Conservation (phyloP, 2,888 invertebrate genomes). For the Hyposoter didymator region DNA sequence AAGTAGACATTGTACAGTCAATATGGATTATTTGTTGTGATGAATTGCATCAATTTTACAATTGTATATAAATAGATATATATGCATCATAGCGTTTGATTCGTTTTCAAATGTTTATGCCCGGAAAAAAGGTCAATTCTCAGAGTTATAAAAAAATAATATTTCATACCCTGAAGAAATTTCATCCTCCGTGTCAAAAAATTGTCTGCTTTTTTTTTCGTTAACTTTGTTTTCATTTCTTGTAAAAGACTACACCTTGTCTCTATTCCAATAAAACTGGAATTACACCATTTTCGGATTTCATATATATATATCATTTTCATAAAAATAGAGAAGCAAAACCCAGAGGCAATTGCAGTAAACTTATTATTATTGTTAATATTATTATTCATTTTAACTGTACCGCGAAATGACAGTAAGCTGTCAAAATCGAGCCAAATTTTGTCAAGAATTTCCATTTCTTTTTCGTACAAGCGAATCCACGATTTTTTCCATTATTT, state of each 20-base stretch:
- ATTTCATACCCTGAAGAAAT: constrained; percentile 67
- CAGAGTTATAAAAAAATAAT: constrained; percentile 78
- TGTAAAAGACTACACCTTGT: constrained; percentile 80
- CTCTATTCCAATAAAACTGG: constrained; percentile 83
- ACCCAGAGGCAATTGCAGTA: constrained; percentile 80
- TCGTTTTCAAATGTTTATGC: constrained; percentile 65
- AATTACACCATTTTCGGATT: constrained; percentile 75
- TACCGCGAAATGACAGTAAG: constrained; percentile 56
- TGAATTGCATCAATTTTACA: not conserved
- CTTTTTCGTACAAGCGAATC: not conserved
- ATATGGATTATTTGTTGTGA: not conserved
- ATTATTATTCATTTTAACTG: constrained; percentile 35
- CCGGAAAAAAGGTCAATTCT: constrained; percentile 70
- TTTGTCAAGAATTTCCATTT: constrained; percentile 43
- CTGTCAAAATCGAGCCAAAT: constrained; percentile 52
- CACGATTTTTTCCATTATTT: not conserved
- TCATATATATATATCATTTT: constrained; percentile 76
- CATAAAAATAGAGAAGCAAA: constrained; percentile 80
- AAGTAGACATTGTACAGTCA: not conserved
- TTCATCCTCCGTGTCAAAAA: constrained; percentile 40
- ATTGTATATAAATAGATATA: constrained; percentile 30
- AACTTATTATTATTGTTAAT: constrained; percentile 56
- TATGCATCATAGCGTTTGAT: constrained; percentile 27
- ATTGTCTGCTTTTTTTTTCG: constrained; percentile 24
- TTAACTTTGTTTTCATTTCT: constrained; percentile 66